Evolutionary conservation across 2,888 invertebrate genomes (phyloP).

Genomic region (Oeneis ivallda): DNA sequence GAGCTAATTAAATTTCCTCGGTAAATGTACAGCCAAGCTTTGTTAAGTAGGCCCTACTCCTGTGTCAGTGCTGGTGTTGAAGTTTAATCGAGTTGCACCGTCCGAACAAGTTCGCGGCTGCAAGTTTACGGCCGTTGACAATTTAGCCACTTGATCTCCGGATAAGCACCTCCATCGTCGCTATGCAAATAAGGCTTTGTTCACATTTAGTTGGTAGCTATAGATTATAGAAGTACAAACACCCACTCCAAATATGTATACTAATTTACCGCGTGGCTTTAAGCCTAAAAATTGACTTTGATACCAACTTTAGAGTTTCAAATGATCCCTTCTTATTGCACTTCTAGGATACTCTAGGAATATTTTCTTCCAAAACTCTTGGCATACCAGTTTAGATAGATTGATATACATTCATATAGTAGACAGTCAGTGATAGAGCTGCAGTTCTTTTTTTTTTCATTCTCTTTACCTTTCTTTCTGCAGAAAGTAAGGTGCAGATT

Average conservation of each 20-base stretch:
- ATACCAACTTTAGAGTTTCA: background rate
- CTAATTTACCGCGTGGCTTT: background rate
- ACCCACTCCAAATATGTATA: background rate
- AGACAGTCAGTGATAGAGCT: too few species aligned
- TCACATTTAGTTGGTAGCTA: background rate
- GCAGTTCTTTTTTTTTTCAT: too few species aligned
- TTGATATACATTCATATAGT: too few species aligned
- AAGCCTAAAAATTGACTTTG: background rate
- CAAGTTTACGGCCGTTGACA: conserved; percentile 70
- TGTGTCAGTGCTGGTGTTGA: conserved; percentile 62
- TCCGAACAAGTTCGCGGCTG: conserved; percentile 58
- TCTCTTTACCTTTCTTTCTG: too few species aligned
- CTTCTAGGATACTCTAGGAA: too few species aligned
- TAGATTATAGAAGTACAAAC: background rate
- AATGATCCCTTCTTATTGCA: too few species aligned
- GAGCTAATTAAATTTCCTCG: conserved; percentile 72
- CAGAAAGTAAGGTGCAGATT: too few species aligned
- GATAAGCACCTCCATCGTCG: conserved; percentile 10
- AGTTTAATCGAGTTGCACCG: conserved; percentile 80
- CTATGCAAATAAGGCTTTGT: background rate
- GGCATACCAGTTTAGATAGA: too few species aligned
- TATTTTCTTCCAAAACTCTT: too few species aligned
- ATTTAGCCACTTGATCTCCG: conserved; percentile 69
- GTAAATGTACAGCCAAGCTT: conserved; percentile 67
- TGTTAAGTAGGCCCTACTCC: conserved; percentile 69